Base-by-base conservation (phyloP, 30 jellyfish, hydroid and myxozoan species). In the Mastigias papua region DNA sequence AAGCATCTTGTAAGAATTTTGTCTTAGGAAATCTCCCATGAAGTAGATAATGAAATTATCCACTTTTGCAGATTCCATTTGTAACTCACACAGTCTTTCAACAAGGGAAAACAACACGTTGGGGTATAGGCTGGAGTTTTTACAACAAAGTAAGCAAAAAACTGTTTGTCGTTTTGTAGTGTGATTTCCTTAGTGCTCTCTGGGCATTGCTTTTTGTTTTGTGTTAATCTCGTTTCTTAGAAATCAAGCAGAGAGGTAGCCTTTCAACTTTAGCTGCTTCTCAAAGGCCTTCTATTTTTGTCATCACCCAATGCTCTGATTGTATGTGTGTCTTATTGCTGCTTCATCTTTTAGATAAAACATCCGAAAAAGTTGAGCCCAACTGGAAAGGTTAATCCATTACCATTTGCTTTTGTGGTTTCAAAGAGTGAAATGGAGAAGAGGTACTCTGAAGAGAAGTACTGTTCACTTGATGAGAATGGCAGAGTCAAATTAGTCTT, bases 91-190 rank as follows among this genome's bases (percentile, higher is more conserved):
- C 98, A 48, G 86, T 71, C 25, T 93, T 93, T 70, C 76, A 51
- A 35, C 99, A 95, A 91, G 99, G 99, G 21, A 93, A 92, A 71
- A 95, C 98, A 17, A 73, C 87, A 58, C 75, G 99, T 61, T 95
- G 99, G 99, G 98, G 97, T n/a, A 27, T 95, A 22, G 97, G 96
- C 65, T 95, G 99, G 99, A 70, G 97, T 69, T 95, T 89, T 66
- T 69, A 64, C 19, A 28, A 7, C 25, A 28, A 33, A 42, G 74
- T 63, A 19, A 60, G 33, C 7, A 27, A 10, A 60, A 27, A 19
- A 21, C 11, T 60, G 33, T 21, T 21, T 60, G 7, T 21, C 17
- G 30, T 27, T 60, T 60, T 19, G n/a, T n/a, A n/a, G n/a, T n/a
- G n/a, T n/a, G n/a, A n/a, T n/a, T n/a, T n/a, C n/a, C n/a, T n/a